Percentiles rank a stretch among this genome's conserved stretches.
Conservation (phyloP, 1,140 invertebrate species). For the Neomicropteryx cornuta region DNA sequence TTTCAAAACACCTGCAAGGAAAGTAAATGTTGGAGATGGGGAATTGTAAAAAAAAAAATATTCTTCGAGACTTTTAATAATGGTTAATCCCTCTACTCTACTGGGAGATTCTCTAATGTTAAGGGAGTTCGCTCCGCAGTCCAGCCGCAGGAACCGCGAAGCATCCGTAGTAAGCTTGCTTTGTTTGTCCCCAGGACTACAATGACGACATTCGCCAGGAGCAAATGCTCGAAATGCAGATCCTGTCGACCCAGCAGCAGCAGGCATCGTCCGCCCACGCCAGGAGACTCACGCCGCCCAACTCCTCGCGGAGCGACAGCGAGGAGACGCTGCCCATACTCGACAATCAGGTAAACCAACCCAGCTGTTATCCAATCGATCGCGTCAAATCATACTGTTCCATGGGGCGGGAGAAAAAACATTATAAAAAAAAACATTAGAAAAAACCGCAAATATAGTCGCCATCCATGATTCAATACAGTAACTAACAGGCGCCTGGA, state of each 20-base stretch:
- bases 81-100: too few species aligned
- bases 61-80: too few species aligned
- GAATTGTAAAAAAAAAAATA: too few species aligned
- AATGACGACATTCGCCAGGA: constrained; percentile 79
- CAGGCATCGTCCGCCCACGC: constrained; percentile 19
- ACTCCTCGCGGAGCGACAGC: constrained; percentile 32
- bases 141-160: too few species aligned
- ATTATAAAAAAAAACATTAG: constrained; percentile 16
- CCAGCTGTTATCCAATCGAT: background rate
- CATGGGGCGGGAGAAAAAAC: background rate
- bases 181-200: constrained; percentile 47
- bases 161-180: too few species aligned
- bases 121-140: too few species aligned
- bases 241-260: constrained; percentile 41
- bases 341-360: constrained; percentile 13
- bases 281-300: constrained; percentile 29
- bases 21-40: too few species aligned
- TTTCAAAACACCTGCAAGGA: too few species aligned
- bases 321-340: constrained; percentile 30
- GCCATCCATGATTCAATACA: too few species aligned
- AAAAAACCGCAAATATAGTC: too few species aligned
- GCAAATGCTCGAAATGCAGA: constrained; percentile 77
- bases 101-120: too few species aligned
- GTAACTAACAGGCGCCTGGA: too few species aligned
- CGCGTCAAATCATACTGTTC: background rate